Base-by-base conservation (phyloP, 2,888 invertebrate genomes). In the Dryobota labecula region DNA sequence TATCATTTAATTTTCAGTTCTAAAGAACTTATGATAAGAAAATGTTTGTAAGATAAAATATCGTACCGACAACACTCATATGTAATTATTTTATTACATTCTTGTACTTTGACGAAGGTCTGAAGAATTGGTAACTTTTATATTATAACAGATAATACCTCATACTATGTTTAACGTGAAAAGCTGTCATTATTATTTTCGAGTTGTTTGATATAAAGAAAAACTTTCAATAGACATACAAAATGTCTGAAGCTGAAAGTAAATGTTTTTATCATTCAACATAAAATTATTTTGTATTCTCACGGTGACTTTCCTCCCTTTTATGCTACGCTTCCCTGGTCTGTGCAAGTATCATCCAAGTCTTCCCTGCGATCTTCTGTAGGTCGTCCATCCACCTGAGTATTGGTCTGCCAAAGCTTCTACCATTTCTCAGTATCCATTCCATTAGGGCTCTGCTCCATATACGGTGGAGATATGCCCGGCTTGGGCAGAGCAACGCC, bases 81-180 rank as follows among this genome's bases (percentile, higher is more conserved):
- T 13, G 15, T 75, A 30, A 45, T 78, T 60, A 73, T 9, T 53
- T 53, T 62, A 73, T 41, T 15, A 62, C 8, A 62, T 57, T 62
- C 18, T 24, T 27, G 1, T 24, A 51, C 27, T 47, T 78, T 64
- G 80, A 63, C 47, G 58, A 63, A 47, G 58, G 74, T 74, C 47
- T 53, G 2, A 43, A 53, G 27, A 30, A 53, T 58, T 47, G 41
- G 5, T 27, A 63, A 63, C 57, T 73, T 60, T 36, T 57, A 15
- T 58, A 47, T 51, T 53, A 51, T 62, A n/a, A 57, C 49, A 78
- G 24, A 41, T 47, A 51, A 53, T n/a, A 15, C 20, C 7, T 58
- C 45, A 41, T 41, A 36, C 33, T 47, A 51, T 53, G 49, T 24
- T n/a, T 15, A 18, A 33, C 36, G n/a, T 36, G 6, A 60, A 62